Evolutionary conservation across 1,140 invertebrate species (phyloP).

Genomic region (Meteorus sp.): DNA sequence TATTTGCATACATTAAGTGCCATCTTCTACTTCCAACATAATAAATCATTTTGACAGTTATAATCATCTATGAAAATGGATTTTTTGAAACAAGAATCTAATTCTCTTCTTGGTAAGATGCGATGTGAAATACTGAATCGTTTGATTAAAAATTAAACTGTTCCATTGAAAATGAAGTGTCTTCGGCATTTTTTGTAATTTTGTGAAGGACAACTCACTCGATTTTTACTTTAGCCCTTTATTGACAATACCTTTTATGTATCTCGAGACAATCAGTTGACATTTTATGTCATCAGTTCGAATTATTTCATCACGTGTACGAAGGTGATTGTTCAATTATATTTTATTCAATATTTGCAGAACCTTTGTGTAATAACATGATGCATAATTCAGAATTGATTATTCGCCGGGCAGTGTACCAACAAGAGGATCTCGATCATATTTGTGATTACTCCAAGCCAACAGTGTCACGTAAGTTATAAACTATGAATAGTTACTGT

Average conservation of each 20-base stretch:
- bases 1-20: no score
- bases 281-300: neutral
- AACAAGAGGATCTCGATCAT: slow-evolving; percentile 21
- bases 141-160: no score
- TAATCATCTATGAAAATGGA: neutral
- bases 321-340: neutral
- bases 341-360: neutral
- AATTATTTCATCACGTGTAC: neutral
- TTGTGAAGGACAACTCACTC: no score
- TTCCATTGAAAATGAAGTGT: no score
- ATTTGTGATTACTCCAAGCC: slow-evolving; percentile 11
- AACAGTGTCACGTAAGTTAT: slow-evolving; percentile 7
- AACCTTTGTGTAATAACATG: slow-evolving; percentile 14
- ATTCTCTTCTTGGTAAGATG: neutral
- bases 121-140: no score
- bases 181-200: no score
- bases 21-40: neutral
- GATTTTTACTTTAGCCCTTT: no score
- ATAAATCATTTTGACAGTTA: neutral
- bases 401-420: slow-evolving; percentile 19
- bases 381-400: slow-evolving; percentile 15
- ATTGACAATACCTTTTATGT: no score
- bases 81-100: neutral
- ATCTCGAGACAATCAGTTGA: neutral
- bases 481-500: neutral